A percentile compares a stretch with the other conserved stretches of the same genome.
These are phyloP conservation scores for Eulemur mongoz DNA, from an alignment of 2,797 vertebrate genomes.

Conservation along the genomic window DNA sequence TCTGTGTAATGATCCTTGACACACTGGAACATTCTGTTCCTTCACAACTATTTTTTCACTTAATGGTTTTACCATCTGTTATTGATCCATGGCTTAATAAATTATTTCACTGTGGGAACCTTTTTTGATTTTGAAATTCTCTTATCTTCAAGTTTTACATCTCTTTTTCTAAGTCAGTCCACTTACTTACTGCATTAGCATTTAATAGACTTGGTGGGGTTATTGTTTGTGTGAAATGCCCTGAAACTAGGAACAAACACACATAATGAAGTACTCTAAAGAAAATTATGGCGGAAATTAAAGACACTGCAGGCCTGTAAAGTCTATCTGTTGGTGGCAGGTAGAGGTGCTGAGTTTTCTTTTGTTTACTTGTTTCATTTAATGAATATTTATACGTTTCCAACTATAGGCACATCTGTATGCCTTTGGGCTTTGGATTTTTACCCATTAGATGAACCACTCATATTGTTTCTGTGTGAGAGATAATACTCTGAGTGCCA, in stretches of 20 bases:
- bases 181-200: not conserved
- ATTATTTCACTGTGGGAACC: not conserved
- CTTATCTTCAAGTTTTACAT: not conserved
- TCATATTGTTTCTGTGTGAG: not conserved
- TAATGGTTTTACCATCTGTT: not conserved
- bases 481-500: conserved; percentile 22
- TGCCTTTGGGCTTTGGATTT: not conserved
- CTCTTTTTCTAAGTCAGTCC: not conserved
- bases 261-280: not conserved
- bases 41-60: not conserved
- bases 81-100: not conserved
- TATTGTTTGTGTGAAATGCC: not conserved
- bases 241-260: not conserved
- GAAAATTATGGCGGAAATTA: not conserved
- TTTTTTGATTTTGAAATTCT: conserved; percentile 19
- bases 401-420: not conserved
- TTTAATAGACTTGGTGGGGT: not conserved
- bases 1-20: not conserved
- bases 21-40: not conserved
- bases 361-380: not conserved
- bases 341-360: not conserved
- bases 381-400: not conserved
- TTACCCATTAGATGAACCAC: not conserved
- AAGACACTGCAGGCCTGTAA: not conserved
- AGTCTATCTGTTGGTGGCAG: not conserved